Conservation (phyloP, 2,888 invertebrate genomes). For the Drosophila fungiperda region DNA sequence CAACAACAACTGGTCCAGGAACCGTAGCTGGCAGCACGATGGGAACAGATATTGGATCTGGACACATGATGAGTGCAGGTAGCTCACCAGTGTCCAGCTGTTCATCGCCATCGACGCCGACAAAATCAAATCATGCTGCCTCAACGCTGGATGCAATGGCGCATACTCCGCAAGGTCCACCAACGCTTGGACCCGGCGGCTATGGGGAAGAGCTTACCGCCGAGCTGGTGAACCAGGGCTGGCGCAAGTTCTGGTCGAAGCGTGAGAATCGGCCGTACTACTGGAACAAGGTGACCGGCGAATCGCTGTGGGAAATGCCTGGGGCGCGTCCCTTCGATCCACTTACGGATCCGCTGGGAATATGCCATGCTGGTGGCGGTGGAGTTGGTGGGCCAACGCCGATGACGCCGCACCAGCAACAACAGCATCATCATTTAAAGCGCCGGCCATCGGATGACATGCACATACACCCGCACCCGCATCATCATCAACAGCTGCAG, state of each 20-base stretch:
- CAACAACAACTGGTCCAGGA: slow-evolving; percentile 18
- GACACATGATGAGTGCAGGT: slow-evolving; percentile 70
- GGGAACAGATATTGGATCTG: slow-evolving; percentile 22
- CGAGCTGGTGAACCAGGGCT: slow-evolving; percentile 91
- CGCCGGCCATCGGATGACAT: slow-evolving; percentile 84
- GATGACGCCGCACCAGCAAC: slow-evolving; percentile 76
- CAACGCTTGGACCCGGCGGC: slow-evolving; percentile 73
- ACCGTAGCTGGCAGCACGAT: slow-evolving; percentile 2
- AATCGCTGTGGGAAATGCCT: slow-evolving; percentile 99
- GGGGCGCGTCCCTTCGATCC: slow-evolving; percentile 93
- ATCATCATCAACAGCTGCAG: slow-evolving; percentile 65
- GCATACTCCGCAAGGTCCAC: slow-evolving; percentile 84
- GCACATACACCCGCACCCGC: slow-evolving; percentile 78
- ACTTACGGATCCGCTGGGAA: slow-evolving; percentile 92
- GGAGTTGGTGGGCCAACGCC: slow-evolving; percentile 70
- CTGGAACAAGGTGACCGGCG: slow-evolving; percentile 97
- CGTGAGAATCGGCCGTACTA: slow-evolving; percentile 97
- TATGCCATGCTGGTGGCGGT: slow-evolving; percentile 75
- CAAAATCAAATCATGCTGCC: slow-evolving; percentile 80
- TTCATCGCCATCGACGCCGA: slow-evolving; percentile 83
- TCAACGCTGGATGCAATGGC: slow-evolving; percentile 81
- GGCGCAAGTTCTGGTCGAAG: slow-evolving; percentile 99
- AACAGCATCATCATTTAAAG: slow-evolving; percentile 80
- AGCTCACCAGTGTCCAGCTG: slow-evolving; percentile 81
- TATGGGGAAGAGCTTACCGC: slow-evolving; percentile 85